phyloP scores from a whole-genome alignment of 2,888 invertebrate genomes.

The Lochmaea crataegi region DNA sequence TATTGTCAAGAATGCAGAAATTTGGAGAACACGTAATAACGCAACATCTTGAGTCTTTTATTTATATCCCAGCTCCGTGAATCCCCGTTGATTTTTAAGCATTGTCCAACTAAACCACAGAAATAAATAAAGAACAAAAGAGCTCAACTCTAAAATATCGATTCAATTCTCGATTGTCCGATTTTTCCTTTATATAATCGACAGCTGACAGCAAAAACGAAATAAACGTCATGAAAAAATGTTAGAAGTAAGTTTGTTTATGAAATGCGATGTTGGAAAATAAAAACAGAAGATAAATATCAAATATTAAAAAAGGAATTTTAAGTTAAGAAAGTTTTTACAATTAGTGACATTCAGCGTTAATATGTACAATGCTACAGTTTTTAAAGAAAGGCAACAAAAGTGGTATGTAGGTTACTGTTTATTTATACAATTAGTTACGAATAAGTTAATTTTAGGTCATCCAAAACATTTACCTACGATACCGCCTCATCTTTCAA shows the following conservation, averaged over 20 bases:
- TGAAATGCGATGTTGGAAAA: slow-evolving; percentile 2
- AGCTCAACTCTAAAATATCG: too few relatives aligned
- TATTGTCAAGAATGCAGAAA: too few relatives aligned
- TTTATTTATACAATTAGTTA: slow-evolving; percentile 15
- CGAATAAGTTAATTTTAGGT: slow-evolving; percentile 49
- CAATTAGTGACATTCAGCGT: slow-evolving; percentile 12
- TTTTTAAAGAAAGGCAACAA: slow-evolving; percentile 82
- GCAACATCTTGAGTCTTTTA: too few relatives aligned
- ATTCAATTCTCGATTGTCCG: neutral
- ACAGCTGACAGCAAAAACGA: neutral
- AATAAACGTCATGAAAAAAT: neutral
- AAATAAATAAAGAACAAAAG: too few relatives aligned
- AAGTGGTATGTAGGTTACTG: slow-evolving; percentile 27
- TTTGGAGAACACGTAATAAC: too few relatives aligned
- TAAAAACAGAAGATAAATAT: neutral
- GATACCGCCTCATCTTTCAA: slow-evolving; percentile 9
- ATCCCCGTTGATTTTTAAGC: too few relatives aligned
- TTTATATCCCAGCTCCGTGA: too few relatives aligned
- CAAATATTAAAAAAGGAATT: neutral
- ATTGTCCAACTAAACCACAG: too few relatives aligned
- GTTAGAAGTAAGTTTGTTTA: neutral
- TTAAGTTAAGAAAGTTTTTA: neutral
- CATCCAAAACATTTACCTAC: slow-evolving; percentile 48
- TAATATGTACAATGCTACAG: slow-evolving; percentile 73
- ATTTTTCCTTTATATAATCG: neutral